Evolutionary conservation across 2,888 invertebrate genomes (phyloP).

Genomic region (Steromphala cineraria): DNA sequence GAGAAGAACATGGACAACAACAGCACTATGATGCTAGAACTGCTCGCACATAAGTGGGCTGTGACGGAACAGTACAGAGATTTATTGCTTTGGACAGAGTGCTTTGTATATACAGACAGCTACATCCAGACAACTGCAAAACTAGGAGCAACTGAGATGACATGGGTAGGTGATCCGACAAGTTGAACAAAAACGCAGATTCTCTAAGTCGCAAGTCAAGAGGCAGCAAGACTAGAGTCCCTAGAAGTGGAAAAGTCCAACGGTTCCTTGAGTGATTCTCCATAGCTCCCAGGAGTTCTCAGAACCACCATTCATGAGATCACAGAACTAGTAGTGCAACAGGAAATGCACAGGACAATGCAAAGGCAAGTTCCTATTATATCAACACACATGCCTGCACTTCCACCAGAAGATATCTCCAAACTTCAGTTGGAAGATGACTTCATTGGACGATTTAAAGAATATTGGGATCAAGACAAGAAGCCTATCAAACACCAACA

Average conservation of each 20-base stretch:
- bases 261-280: neutral
- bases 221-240: neutral
- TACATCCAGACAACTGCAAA: slow-evolving; percentile 38
- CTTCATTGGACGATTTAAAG: neutral
- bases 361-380: neutral
- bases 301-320: neutral
- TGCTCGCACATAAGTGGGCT: slow-evolving; percentile 43
- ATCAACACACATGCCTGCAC: neutral
- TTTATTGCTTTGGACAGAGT: slow-evolving; percentile 30
- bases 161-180: slow-evolving; percentile 26
- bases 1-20: slow-evolving; percentile 22
- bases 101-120: slow-evolving; percentile 32
- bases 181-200: slow-evolving; percentile 39
- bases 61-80: slow-evolving; percentile 36
- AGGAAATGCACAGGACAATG: neutral
- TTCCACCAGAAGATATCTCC: neutral
- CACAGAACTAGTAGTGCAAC: neutral
- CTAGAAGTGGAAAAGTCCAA: neutral
- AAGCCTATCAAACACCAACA: neutral
- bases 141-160: slow-evolving; percentile 42
- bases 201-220: slow-evolving; percentile 31
- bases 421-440: neutral
- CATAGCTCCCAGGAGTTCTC: neutral
- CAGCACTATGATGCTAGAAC: slow-evolving; percentile 40
- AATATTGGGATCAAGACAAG: neutral